Conservation (phyloP, 2,888 invertebrate species). For the Lypha dubia region DNA sequence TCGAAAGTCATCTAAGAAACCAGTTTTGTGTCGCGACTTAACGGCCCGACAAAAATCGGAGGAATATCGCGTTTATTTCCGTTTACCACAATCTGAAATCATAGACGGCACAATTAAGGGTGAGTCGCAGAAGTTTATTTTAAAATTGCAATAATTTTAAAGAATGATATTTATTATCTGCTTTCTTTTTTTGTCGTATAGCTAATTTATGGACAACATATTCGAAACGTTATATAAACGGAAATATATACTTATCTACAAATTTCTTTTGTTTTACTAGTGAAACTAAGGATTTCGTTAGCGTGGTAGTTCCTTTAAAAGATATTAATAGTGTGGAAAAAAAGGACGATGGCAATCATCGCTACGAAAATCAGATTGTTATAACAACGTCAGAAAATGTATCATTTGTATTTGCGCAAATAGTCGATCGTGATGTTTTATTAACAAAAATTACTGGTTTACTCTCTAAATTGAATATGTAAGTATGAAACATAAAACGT, state of each 20-base stretch:
- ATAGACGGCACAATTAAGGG: slow-evolving; percentile 97
- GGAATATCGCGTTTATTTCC: slow-evolving; percentile 92
- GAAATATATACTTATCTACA: slow-evolving; percentile 94
- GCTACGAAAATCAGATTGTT: slow-evolving; percentile 85
- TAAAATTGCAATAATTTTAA: not conserved
- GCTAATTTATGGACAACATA: slow-evolving; percentile 95
- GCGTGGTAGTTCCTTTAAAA: slow-evolving; percentile 94
- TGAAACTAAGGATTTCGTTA: slow-evolving; percentile 91
- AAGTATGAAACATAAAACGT: slow-evolving; percentile 73
- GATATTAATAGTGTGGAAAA: slow-evolving; percentile 87
- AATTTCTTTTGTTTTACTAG: slow-evolving; percentile 98
- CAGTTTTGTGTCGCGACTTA: slow-evolving; percentile 96
- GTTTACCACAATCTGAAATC: slow-evolving; percentile 94
- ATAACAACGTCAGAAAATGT: slow-evolving; percentile 92
- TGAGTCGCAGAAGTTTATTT: slow-evolving; percentile 76
- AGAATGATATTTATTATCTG: too few species aligned
- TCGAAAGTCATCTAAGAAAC: slow-evolving; percentile 95
- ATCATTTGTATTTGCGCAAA: slow-evolving; percentile 94
- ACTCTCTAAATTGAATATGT: slow-evolving; percentile 87
- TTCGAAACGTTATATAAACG: slow-evolving; percentile 94
- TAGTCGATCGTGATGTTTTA: slow-evolving; percentile 94
- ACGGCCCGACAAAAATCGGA: slow-evolving; percentile 98
- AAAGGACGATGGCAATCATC: slow-evolving; percentile 82
- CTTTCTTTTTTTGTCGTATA: slow-evolving; percentile 54
- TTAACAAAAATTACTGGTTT: slow-evolving; percentile 95